phyloP scores from a whole-genome alignment of 2,888 invertebrate species.

The Stenchaetothrips biformis region DNA sequence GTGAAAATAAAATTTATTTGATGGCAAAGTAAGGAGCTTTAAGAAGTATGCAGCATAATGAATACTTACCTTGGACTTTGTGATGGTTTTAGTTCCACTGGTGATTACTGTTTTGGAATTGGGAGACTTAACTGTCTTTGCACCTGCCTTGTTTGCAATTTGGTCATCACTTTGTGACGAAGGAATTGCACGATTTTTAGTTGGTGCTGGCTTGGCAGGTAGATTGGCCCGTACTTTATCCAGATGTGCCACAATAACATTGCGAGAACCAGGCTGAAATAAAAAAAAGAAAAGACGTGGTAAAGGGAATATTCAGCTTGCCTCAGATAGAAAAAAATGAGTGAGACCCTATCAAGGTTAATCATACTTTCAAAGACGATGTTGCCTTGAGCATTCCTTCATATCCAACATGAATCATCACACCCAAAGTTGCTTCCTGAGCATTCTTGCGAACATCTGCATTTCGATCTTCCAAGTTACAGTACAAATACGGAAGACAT shows the following conservation, averaged over 20 bases:
- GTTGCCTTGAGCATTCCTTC: constrained; percentile 70
- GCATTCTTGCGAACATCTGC: constrained; percentile 87
- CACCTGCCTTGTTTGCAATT: not conserved
- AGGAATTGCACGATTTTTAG: constrained; percentile 44
- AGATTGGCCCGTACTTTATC: constrained; percentile 82
- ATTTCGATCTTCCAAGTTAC: constrained; percentile 84
- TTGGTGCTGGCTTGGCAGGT: constrained; percentile 72
- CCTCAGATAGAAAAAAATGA: no score
- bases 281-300: constrained; percentile 23
- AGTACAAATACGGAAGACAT: constrained; percentile 72
- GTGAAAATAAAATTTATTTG: constrained; percentile 15
- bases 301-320: no score
- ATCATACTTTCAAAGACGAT: constrained; percentile 62
- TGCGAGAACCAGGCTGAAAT: constrained; percentile 64
- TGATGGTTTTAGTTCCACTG: not conserved
- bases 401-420: constrained; percentile 89
- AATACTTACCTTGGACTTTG: not conserved
- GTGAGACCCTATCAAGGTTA: no score
- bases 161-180: constrained; percentile 6
- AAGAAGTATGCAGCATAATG: not conserved
- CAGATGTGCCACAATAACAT: constrained; percentile 68
- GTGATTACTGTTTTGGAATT: not conserved
- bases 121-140: not conserved
- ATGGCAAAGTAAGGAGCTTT: not conserved
- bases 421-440: constrained; percentile 80